Evolutionary conservation across 2,113 vertebrate species (phyloP).

Genomic region (Alouatta palliata): DNA sequence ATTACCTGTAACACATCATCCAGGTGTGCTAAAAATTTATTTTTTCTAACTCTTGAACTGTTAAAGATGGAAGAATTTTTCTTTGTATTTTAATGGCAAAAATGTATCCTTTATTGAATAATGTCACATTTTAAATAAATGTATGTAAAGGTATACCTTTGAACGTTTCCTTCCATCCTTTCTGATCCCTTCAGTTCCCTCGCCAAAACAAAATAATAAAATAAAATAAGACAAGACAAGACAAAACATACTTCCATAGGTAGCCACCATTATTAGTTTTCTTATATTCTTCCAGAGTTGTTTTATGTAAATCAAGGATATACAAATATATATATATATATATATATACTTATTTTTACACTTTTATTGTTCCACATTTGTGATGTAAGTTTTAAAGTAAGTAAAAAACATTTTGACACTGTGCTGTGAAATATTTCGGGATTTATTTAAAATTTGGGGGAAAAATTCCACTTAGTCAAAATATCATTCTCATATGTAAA

Average conservation of each 20-base stretch:
- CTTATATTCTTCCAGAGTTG: background rate
- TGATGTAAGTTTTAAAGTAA: background rate
- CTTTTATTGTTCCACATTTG: background rate
- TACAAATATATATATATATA: background rate
- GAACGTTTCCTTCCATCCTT: background rate
- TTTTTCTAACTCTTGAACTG: constrained; percentile 30
- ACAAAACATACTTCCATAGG: background rate
- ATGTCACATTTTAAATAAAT: background rate
- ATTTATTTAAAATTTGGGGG: background rate
- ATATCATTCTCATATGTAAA: background rate
- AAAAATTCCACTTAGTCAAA: background rate
- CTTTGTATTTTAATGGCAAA: background rate
- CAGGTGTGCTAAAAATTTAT: background rate
- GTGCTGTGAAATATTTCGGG: background rate
- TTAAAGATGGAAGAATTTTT: background rate
- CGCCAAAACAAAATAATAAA: background rate
- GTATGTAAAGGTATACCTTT: background rate
- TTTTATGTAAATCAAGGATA: background rate
- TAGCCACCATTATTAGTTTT: background rate
- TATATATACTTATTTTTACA: background rate
- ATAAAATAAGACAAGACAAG: background rate
- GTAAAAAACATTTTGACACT: background rate
- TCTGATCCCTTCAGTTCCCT: background rate
- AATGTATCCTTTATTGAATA: background rate
- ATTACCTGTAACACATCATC: background rate